Evolutionary conservation across 2,113 vertebrate species (phyloP).

Genomic region (Tylochromis polylepis): DNA sequence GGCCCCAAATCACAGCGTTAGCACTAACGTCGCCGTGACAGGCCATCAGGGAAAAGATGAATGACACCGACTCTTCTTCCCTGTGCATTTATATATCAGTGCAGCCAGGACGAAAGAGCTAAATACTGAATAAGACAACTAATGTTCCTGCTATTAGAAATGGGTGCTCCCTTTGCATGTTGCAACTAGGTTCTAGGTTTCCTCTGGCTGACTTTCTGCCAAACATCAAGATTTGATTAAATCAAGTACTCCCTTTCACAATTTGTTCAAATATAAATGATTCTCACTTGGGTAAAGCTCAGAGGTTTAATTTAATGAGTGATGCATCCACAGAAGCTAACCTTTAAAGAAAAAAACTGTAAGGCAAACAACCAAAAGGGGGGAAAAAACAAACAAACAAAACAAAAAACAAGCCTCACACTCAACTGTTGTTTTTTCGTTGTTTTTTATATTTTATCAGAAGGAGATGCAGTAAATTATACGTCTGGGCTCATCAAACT

Average conservation of each 20-base stretch:
- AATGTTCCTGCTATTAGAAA: neutral
- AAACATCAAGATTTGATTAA: constrained; percentile 1
- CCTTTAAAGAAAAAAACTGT: neutral
- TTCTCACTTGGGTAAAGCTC: neutral
- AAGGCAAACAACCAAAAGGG: neutral
- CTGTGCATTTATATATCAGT: neutral
- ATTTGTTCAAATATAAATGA: constrained; percentile 10
- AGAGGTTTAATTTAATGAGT: constrained; percentile 8
- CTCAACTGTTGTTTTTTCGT: neutral
- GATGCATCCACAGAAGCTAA: neutral
- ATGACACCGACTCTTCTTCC: neutral
- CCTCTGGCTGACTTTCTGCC: neutral
- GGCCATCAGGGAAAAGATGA: constrained; percentile 32
- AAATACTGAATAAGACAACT: neutral
- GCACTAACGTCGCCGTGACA: neutral
- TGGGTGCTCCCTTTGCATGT: neutral
- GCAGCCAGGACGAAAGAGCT: neutral
- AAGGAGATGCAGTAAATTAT: neutral
- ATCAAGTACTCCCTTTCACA: neutral
- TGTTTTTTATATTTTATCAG: neutral
- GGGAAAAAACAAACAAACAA: too few species aligned
- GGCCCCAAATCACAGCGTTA: neutral
- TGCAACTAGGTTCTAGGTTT: neutral
- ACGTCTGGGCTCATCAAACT: neutral
- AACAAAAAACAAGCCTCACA: neutral